Percentiles rank a stretch among this genome's conserved stretches.
These are phyloP conservation scores for Nothoprocta perdicaria DNA, from an alignment of 2,113 vertebrate species.

Conservation along the genomic window DNA sequence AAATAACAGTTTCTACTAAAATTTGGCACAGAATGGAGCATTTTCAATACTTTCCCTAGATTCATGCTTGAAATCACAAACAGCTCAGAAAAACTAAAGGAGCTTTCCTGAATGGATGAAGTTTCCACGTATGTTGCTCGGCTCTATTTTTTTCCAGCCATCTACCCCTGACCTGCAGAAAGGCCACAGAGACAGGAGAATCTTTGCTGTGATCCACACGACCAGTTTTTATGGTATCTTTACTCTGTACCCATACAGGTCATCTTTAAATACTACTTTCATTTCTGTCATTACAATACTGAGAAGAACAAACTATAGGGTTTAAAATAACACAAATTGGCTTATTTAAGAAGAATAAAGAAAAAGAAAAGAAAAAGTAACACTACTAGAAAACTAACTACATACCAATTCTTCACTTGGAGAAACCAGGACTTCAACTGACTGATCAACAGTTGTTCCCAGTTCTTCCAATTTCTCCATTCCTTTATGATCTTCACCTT, in stretches of 20 bases:
- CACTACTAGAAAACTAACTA: not conserved
- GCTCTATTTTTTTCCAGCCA: not conserved
- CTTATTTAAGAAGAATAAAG: not conserved
- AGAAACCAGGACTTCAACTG: not conserved
- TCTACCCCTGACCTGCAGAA: not conserved
- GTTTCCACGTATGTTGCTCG: not conserved
- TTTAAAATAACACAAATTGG: not conserved
- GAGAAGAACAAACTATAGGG: not conserved
- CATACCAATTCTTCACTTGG: conserved; percentile 3
- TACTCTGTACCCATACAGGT: not conserved
- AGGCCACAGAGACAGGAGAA: not conserved
- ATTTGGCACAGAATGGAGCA: not conserved
- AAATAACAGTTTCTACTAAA: not conserved
- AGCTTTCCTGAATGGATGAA: not conserved
- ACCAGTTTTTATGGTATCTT: not conserved
- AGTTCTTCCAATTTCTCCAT: not conserved
- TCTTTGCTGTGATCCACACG: not conserved
- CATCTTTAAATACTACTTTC: not conserved
- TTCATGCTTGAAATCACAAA: not conserved
- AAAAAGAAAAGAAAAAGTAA: not conserved
- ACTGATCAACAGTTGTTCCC: not conserved
- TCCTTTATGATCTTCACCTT: not conserved
- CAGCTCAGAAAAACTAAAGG: not conserved
- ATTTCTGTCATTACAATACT: not conserved
- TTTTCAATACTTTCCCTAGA: not conserved